These are phyloP conservation scores for Moxostoma hubbsi DNA, from an alignment of 2,797 vertebrate genomes.

Conservation along the genomic window DNA sequence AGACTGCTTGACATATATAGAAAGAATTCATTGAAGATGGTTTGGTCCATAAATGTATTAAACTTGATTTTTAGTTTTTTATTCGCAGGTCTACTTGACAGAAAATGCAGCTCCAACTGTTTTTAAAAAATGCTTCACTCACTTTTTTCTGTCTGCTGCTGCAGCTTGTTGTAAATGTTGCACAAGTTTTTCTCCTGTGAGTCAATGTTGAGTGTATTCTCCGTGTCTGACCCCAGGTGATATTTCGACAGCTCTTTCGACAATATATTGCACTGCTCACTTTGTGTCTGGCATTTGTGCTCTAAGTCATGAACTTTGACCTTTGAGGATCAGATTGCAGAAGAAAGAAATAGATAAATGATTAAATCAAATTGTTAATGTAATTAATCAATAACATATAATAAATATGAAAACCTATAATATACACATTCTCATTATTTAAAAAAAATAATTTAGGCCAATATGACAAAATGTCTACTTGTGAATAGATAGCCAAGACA, in stretches of 20 bases:
- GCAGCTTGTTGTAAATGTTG: slow-evolving; percentile 78
- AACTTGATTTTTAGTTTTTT: too few relatives aligned
- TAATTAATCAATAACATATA: background rate
- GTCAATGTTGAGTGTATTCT: slow-evolving; percentile 72
- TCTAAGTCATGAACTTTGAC: slow-evolving; percentile 90
- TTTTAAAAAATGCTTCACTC: slow-evolving; percentile 46
- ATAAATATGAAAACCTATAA: background rate
- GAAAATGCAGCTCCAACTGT: background rate
- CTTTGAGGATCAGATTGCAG: slow-evolving; percentile 67
- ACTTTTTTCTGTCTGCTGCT: slow-evolving; percentile 82
- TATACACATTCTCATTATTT: too few relatives aligned
- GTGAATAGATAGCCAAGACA: background rate
- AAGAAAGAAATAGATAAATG: slow-evolving; percentile 15
- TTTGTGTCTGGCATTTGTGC: slow-evolving; percentile 89
- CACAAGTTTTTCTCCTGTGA: slow-evolving; percentile 72
- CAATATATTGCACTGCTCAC: slow-evolving; percentile 87
- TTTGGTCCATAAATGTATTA: too few relatives aligned
- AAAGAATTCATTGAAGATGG: too few relatives aligned
- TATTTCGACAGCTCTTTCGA: slow-evolving; percentile 87
- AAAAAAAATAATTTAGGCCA: background rate
- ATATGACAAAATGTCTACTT: background rate
- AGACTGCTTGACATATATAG: too few relatives aligned
- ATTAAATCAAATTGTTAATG: background rate
- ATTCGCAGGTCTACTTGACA: background rate
- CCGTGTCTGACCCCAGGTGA: slow-evolving; percentile 79